Evolutionary conservation across 1,140 invertebrate species (phyloP), one percentile per base, ranked within the genome.

Genomic region (Cotesia glomerata): DNA sequence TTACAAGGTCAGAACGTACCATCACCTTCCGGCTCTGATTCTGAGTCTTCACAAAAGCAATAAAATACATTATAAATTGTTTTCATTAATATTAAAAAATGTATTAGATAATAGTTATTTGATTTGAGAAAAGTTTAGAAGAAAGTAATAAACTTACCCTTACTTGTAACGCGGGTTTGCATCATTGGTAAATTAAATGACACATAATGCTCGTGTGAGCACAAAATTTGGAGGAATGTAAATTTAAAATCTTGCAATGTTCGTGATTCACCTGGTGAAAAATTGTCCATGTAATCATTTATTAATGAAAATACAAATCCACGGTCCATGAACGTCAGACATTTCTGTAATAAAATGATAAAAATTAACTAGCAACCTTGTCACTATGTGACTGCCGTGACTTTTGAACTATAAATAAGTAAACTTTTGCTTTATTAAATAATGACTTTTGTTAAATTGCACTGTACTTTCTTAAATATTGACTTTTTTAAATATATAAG

Each of bases 161-260:
- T 82, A 7, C 78, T 78, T 45, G 80, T 78, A 11, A 80, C 75
- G 77, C 89, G 89, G 34, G 89, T 90, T 54, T 91, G 89, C 80
- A 92, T 90, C 71, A 95, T 89, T 3, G 94, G 97, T 76, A 95
- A 90, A 89, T 96, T 98, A 74, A 96, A 92, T 8, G 92, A 91
- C 71, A 95, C 91, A 86, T 93, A 98, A 88, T 96, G 97, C 83
- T 98, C 97, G 80, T 98, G 97, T 26, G 94, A 94, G 81, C 95
- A 97, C 56, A 99, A 91, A 49, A 97, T 95, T 81, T 97, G 94
- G 45, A 98, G 85, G 80, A 97, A 98, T 63, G 93, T 92, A 77
- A 97, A 95, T 86, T 96, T 96, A 79, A 94, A 93, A 74, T 95
- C 93, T 74, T 95, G 95, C 14, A 98, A 85, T 66, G 90, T 89